Base-by-base conservation (phyloP, 2,113 vertebrate genomes). In the Anthoscopus minutus region DNA sequence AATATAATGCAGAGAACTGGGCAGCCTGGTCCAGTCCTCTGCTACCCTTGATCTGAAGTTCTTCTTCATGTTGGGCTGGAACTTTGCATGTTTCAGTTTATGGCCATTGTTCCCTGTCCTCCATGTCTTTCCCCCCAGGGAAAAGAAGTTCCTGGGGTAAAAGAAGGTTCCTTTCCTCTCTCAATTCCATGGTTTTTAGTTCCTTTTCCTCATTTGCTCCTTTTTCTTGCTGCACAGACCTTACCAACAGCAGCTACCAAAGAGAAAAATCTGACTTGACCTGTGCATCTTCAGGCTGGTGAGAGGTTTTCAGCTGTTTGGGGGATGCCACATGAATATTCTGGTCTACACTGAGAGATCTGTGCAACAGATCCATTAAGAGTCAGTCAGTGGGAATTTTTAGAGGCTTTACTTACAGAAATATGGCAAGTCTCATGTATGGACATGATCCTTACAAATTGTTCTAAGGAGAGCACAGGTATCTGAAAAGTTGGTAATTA, bases 281-380 rank as follows among this genome's bases (percentile, higher is more conserved):
- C 13, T 1, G 0, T 66, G 9, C 56, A 23, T 67, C 45, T 72
- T 71, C 12, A 69, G 40, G 33, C 40, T 89, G 65, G 11, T 33
- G 30, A 66, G 62, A 57, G 14, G 25, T 53, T n/a, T 62, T 92
- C 22, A 57, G 66, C 45, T 60, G 15, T 53, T 67, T 50, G 35
- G 17, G 21, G 33, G 11, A 14, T 70, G 70, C n/a, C 25, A 18
- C 0, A 0, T 40, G 42, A 3, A 0, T 70, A 21, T 53, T 50
- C 54, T 77, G 47, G 8, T 38, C 40, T 80, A 16, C 22, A 10
- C 23, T 3, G 3, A 60, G 57, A 64, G 13, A 37, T 44, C n/a
- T 0, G 0, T 17, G n/a, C 54, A 42, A 37, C 28, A 54, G 35
- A 58, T 73, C 6, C 4, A 24, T 35, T 23, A 3, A 2, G 21